Percentiles rank a stretch among this genome's conserved stretches.
Evolutionary conservation across 1,140 invertebrate genomes (phyloP).

Genomic region (Megalopta genalis): DNA sequence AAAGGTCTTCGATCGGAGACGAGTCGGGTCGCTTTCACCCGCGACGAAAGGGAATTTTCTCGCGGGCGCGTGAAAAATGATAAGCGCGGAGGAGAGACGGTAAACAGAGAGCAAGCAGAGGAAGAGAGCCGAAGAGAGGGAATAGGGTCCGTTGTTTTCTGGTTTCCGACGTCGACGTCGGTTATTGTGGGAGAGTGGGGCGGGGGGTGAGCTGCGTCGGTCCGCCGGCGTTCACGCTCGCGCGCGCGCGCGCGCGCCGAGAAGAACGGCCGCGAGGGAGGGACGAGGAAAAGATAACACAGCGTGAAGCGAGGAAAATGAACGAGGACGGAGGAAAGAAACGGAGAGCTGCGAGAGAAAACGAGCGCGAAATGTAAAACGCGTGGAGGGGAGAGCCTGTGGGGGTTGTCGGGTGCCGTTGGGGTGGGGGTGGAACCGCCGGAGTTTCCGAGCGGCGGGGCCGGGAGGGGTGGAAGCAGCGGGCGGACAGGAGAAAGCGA

Average conservation of each 20-base stretch:
- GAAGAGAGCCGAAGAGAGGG: neutral
- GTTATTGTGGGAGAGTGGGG: conserved; percentile 42
- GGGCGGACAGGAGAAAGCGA: conserved; percentile 71
- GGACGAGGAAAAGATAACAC: conserved; percentile 51
- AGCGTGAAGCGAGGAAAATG: conserved; percentile 41
- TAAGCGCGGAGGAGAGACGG: neutral
- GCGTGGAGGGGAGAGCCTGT: conserved; percentile 22
- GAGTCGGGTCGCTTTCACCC: conserved; percentile 4
- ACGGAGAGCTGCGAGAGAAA: conserved; percentile 23
- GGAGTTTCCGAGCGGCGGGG: conserved; percentile 24
- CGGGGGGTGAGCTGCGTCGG: conserved; percentile 56
- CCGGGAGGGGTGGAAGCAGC: conserved; percentile 43
- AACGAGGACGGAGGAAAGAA: conserved; percentile 27
- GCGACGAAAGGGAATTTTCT: conserved; percentile 1
- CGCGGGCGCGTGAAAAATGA: too few species aligned
- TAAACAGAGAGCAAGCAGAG: neutral
- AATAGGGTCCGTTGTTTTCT: conserved; percentile 58
- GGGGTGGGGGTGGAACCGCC: conserved; percentile 10
- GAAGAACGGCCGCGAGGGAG: conserved; percentile 40
- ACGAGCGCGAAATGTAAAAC: conserved; percentile 14
- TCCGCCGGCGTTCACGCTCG: conserved; percentile 3
- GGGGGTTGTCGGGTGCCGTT: conserved; percentile 29
- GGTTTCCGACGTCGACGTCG: conserved; percentile 63
- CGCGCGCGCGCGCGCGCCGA: too few species aligned
- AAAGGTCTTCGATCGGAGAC: conserved; percentile 3